Base-by-base conservation (phyloP, 2,113 vertebrate species). In the Brachypodius melanocephalos region DNA sequence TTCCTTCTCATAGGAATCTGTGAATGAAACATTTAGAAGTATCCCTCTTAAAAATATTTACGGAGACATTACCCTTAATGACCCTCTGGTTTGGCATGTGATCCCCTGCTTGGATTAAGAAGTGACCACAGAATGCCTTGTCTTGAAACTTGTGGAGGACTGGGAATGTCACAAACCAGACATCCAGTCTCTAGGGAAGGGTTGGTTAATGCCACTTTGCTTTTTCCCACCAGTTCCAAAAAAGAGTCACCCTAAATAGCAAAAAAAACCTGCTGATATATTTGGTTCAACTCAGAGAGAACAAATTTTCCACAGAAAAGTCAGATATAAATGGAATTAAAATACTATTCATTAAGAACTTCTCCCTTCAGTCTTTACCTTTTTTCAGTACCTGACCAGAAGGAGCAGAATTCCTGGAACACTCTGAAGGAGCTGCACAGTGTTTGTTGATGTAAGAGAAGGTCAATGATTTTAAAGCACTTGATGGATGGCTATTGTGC, bases 1-100 rank as follows among this genome's bases (percentile, higher is more conserved):
- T 65, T 98, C 97, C 25, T 98, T 98, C 94, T 98, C 98, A 94
- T 99, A 99, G 54, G 99, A 99, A 96, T 99, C 99, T 99, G 85
- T 85, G 91, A 94, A 80, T 88, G 95, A 91, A 97, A 93, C 88
- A 22, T 85, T 90, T 21, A 93, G 58, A 96, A 89, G 28, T 59
- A 93, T 46, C 61, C 36, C 48, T 95, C 51, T 94, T 82, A 85
- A 91, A 91, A 88, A 40, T 90, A 86, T 82, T 92, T 67, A 52
- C 6, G 28, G 72, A 97, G 84, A 72, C 92, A 84, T 79, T 91
- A 94, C 87, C 90, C 90, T 94, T 82, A 93, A 75, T 74, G 92
- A 90, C 91, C 84, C 81, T 84, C 63, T 32, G 61, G 88, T 88
- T 92, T 95, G 93, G 91, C 94, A 91, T 25, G 75, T 58, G 88